A percentile compares a stretch with the other conserved stretches of the same genome.
phyloP scores from a whole-genome alignment of 1,140 invertebrate species.

The Psilanteris sp. region DNA sequence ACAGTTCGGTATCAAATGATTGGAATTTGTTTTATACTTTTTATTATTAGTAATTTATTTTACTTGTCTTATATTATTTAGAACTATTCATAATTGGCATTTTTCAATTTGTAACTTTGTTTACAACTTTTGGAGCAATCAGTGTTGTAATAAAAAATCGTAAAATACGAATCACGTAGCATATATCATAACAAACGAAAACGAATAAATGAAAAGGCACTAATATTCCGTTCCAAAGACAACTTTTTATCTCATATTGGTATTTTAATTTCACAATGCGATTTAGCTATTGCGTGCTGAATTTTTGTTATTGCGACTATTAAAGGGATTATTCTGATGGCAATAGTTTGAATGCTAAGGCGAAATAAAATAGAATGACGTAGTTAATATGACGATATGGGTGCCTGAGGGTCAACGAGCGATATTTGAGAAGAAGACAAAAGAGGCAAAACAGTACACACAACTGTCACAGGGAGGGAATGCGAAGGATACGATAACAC shows the following conservation, averaged over 20 bases:
- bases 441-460: slow-evolving; percentile 27
- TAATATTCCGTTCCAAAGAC: not conserved
- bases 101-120: too few relatives aligned
- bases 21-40: too few relatives aligned
- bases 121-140: too few relatives aligned
- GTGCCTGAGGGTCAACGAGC: slow-evolving; percentile 38
- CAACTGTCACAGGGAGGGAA: slow-evolving; percentile 15
- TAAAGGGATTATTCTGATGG: slow-evolving; percentile 9
- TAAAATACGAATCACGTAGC: too few relatives aligned
- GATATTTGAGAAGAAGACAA: slow-evolving; percentile 44
- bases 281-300: slow-evolving; percentile 4
- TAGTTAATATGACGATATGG: slow-evolving; percentile 56
- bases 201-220: too few relatives aligned
- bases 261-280: slow-evolving; percentile 38
- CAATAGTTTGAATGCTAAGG: slow-evolving; percentile 30
- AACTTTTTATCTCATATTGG: slow-evolving; percentile 35
- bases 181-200: too few relatives aligned
- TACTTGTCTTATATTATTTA: too few relatives aligned
- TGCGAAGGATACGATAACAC: slow-evolving; percentile 21
- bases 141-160: too few relatives aligned
- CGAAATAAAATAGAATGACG: slow-evolving; percentile 60
- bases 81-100: too few relatives aligned
- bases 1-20: too few relatives aligned
- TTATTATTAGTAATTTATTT: too few relatives aligned
- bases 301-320: slow-evolving; percentile 6